Evolutionary conservation across 2,888 invertebrate species (phyloP), one percentile per base, ranked within the genome.

Genomic region (Cryptus viduatorius): DNA sequence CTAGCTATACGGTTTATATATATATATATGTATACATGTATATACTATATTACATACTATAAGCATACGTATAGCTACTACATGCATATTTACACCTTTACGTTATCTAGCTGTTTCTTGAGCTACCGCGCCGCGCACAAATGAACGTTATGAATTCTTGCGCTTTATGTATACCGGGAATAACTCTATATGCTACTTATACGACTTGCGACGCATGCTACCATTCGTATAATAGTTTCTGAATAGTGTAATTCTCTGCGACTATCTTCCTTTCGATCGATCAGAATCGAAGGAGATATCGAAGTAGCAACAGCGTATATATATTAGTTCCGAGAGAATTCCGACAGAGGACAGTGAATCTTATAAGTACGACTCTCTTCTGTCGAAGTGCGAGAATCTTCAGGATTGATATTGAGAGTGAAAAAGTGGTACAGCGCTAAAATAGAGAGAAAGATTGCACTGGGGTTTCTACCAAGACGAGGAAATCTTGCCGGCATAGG

Each of bases 51-150:
- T 24, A 78, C 12, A 42, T 16, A 19, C 53, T 4, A 10, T 71
- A 56, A 7, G 37, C 37, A 48, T 78, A 48, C 31, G 46, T 37
- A 61, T 67, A 65, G 16, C 24, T 19, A 19, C 4, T 46, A 44
- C 31, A 69, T 68, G 53, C 64, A 31, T 69, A 68, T 79, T 67
- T 75, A 44, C 79, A 56, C 37, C 59, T 56, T 56, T 67, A 56
- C 53, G 77, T 80, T 77, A 68, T 72, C 76, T 29, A 7, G 46
- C 71, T 64, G 71, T 69, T 69, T 67, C 73, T 69, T 68, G 68
- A 69, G 69, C 78, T 77, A 88, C 86, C 87, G 90, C 87, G 87
- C 88, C 90, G 86, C 87, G 86, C 75, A 87, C 86, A 89, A 90
- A 89, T 85, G 88, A 88, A 89, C 88, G 86, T 91, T 91, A 89